Percentiles rank a stretch among this genome's conserved stretches.
Evolutionary conservation across 2,888 invertebrate species (phyloP).

Genomic region (Ellobium chinense): DNA sequence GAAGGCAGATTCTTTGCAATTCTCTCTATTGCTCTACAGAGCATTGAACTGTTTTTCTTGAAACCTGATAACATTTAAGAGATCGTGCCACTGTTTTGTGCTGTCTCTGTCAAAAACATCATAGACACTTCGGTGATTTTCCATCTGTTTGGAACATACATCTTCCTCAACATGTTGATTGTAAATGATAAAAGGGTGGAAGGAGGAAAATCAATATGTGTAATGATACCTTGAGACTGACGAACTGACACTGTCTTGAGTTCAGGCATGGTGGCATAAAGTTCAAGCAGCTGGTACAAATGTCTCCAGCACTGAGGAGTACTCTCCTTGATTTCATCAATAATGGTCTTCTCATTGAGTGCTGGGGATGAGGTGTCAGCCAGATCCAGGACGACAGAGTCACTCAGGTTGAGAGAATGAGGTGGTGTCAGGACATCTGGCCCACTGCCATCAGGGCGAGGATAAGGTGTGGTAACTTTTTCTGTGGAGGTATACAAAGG

Average conservation of each 20-base stretch:
- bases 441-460: slow-evolving; percentile 21
- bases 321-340: slow-evolving; percentile 77
- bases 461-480: slow-evolving; percentile 19
- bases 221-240: slow-evolving; percentile 23
- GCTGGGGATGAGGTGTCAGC: slow-evolving; percentile 76
- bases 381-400: slow-evolving; percentile 75
- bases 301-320: slow-evolving; percentile 96
- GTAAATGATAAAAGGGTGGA: too few species aligned
- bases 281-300: slow-evolving; percentile 92
- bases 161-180: too few species aligned
- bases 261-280: slow-evolving; percentile 96
- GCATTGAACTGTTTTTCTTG: too few species aligned
- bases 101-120: too few species aligned
- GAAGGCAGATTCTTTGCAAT: too few species aligned
- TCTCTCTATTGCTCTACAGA: too few species aligned
- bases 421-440: slow-evolving; percentile 68
- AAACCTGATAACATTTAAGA: too few species aligned
- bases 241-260: slow-evolving; percentile 88
- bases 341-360: slow-evolving; percentile 75
- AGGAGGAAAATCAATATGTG: too few species aligned
- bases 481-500: background rate
- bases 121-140: too few species aligned
- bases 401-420: slow-evolving; percentile 76
- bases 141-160: too few species aligned
- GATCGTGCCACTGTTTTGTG: too few species aligned